These are phyloP conservation scores for Ormyrus labotus DNA, from an alignment of 2,888 invertebrate species.

Conservation along the genomic window DNA sequence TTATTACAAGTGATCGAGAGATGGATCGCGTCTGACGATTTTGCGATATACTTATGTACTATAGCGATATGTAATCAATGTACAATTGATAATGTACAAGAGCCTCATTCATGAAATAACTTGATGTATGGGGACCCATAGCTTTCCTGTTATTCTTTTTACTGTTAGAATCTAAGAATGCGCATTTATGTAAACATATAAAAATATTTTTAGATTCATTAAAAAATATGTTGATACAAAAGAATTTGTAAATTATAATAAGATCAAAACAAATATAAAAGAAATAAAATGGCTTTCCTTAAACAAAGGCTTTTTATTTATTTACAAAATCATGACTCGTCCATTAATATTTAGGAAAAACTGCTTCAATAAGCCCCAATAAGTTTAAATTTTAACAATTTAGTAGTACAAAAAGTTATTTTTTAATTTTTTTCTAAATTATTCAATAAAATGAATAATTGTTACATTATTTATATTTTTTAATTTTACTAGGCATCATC, in stretches of 20 bases:
- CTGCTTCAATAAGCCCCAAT: too few relatives aligned
- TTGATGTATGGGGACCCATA: conserved; percentile 60
- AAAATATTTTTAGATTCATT: conserved; percentile 70
- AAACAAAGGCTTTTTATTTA: conserved; percentile 33
- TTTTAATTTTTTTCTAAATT: too few relatives aligned
- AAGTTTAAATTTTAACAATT: too few relatives aligned
- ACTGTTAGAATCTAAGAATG: conserved; percentile 63
- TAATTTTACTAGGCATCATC: too few relatives aligned
- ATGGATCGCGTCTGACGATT: conserved; percentile 42
- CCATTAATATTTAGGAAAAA: too few relatives aligned
- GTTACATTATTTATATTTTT: too few relatives aligned
- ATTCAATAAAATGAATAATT: too few relatives aligned
- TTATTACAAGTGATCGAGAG: conserved; percentile 5
- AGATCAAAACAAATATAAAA: conserved; percentile 63
- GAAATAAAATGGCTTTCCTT: conserved; percentile 66
- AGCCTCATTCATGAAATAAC: conserved; percentile 56
- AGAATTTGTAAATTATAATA: conserved; percentile 73
- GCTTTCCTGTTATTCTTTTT: conserved; percentile 69
- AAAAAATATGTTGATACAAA: conserved; percentile 64
- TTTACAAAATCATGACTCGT: too few relatives aligned
- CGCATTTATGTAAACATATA: conserved; percentile 59
- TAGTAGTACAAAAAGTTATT: too few relatives aligned
- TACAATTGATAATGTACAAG: conserved; percentile 67
- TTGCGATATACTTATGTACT: conserved; percentile 60
- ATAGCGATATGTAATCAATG: conserved; percentile 63